Evolutionary conservation across 2,888 invertebrate species (phyloP).

Genomic region (Eurytoma adleriae): DNA sequence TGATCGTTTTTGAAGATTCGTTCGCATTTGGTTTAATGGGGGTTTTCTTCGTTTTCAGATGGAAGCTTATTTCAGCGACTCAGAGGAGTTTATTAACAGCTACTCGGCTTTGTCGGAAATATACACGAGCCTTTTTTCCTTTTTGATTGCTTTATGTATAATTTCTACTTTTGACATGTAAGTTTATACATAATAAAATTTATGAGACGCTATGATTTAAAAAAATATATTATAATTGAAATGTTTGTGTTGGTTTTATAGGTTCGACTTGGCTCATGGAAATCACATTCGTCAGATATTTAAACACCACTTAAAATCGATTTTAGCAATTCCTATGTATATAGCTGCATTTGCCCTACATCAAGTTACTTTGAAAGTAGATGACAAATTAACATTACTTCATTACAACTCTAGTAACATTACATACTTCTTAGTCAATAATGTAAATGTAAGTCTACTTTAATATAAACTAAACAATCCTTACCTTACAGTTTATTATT

Average conservation of each 20-base stretch:
- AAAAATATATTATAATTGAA: no score
- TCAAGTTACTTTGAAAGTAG: constrained; percentile 63
- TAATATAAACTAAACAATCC: no score
- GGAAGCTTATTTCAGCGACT: constrained; percentile 64
- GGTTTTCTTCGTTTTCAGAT: constrained; percentile 62
- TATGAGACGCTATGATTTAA: neutral
- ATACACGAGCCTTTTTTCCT: constrained; percentile 69
- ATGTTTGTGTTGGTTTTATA: constrained; percentile 54
- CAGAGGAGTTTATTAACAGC: constrained; percentile 61
- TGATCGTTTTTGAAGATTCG: neutral
- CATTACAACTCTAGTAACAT: constrained; percentile 61
- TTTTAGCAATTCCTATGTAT: constrained; percentile 70
- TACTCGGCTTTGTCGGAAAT: constrained; percentile 68
- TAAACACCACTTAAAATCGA: constrained; percentile 64
- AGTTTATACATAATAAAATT: constrained; percentile 24
- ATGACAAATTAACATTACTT: constrained; percentile 65
- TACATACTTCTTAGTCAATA: neutral
- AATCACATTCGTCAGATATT: constrained; percentile 68
- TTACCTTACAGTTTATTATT: no score
- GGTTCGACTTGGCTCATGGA: constrained; percentile 69
- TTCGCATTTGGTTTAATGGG: neutral
- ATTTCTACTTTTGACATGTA: constrained; percentile 71
- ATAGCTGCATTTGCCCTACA: constrained; percentile 69
- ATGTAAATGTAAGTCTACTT: constrained; percentile 53
- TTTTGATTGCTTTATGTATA: constrained; percentile 66